Evolutionary conservation across 2,888 invertebrate genomes (phyloP).

Genomic region (Drosophila nr. perissopoda): DNA sequence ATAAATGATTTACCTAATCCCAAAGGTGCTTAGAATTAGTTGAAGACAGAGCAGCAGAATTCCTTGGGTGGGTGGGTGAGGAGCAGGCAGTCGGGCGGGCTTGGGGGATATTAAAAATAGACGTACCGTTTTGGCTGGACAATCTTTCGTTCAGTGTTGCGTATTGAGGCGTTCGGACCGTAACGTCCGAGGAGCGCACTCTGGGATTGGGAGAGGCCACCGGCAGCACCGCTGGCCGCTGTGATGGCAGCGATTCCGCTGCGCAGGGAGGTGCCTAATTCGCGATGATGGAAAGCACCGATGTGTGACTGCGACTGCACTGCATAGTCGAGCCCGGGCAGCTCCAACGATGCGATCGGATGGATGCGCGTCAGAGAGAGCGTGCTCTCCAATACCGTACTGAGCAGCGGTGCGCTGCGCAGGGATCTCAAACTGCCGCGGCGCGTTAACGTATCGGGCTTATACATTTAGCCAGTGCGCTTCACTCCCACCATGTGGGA

Average conservation of each 20-base stretch:
- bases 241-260: constrained; percentile 80
- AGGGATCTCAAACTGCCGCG: constrained; percentile 85
- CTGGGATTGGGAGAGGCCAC: constrained; percentile 73
- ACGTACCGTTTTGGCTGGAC: constrained; percentile 84
- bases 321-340: constrained; percentile 84
- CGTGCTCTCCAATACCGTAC: constrained; percentile 85
- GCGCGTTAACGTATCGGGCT: constrained; percentile 83
- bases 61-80: background rate
- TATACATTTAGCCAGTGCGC: constrained; percentile 83
- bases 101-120: constrained; percentile 1
- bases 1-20: background rate
- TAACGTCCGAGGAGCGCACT: constrained; percentile 76
- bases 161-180: constrained; percentile 81
- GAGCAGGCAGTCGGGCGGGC: background rate
- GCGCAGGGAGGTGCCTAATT: constrained; percentile 79
- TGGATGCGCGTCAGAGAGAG: constrained; percentile 85
- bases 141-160: constrained; percentile 83
- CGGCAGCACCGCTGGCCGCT: constrained; percentile 68
- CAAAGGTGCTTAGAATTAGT: background rate
- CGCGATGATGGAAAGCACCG: constrained; percentile 74
- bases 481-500: constrained; percentile 36
- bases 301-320: constrained; percentile 81
- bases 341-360: constrained; percentile 84
- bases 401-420: constrained; percentile 85
- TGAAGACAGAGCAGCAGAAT: background rate